Conservation (phyloP, 2,888 invertebrate genomes). For the Daptonema setosum region DNA sequence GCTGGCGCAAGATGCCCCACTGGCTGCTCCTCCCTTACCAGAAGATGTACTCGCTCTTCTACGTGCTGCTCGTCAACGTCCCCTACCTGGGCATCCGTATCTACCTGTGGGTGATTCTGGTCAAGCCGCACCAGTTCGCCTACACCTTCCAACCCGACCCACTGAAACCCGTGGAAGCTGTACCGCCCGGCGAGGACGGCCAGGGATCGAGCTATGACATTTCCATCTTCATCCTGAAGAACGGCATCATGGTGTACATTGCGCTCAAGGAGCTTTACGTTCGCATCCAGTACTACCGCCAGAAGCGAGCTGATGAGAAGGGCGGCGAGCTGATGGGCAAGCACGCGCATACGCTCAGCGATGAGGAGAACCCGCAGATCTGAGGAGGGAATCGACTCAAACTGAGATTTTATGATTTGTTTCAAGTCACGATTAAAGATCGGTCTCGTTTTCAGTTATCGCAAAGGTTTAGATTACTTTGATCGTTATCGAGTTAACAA, state of each 20-base stretch:
- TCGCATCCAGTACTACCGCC: constrained; percentile 17
- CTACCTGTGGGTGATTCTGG: constrained; percentile 31
- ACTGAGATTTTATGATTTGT: too few species aligned
- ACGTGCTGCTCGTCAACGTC: constrained; percentile 35
- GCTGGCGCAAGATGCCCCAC: constrained; percentile 28
- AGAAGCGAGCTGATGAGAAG: constrained; percentile 11
- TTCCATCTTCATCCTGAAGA: constrained; percentile 40
- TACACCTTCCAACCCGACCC: constrained; percentile 1
- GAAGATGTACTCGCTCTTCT: constrained; percentile 33
- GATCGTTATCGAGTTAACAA: too few species aligned
- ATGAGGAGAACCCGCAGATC: constrained; percentile 10
- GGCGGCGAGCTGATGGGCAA: constrained; percentile 6
- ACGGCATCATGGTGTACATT: constrained; percentile 34
- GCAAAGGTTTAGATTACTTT: too few species aligned
- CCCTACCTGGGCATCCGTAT: constrained; percentile 37
- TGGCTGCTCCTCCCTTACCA: constrained; percentile 21
- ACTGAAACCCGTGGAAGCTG: not conserved
- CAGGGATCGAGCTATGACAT: constrained; percentile 28
- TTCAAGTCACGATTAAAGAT: too few species aligned
- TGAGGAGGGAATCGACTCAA: too few species aligned
- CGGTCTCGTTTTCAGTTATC: too few species aligned
- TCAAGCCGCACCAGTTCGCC: constrained; percentile 9
- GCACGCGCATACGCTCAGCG: constrained; percentile 8
- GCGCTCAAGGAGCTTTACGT: constrained; percentile 24
- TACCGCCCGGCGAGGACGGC: not conserved